These are phyloP conservation scores for Sturnus vulgaris DNA, from an alignment of 2,113 vertebrate genomes.

Conservation along the genomic window DNA sequence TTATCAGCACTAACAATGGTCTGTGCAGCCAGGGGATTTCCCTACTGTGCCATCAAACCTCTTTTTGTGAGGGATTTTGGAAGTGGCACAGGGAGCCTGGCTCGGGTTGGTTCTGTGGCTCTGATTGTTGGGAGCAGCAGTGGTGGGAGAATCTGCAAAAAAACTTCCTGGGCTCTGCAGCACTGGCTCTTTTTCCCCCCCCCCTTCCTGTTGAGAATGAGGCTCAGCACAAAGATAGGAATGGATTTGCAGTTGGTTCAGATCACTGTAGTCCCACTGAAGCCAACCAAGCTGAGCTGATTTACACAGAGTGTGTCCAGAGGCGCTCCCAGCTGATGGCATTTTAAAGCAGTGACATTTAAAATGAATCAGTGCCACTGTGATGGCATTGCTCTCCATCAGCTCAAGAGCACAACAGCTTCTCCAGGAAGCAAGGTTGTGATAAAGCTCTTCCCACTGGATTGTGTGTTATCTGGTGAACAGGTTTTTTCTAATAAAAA, in stretches of 20 bases:
- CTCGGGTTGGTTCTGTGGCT: background rate
- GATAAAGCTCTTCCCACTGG: background rate
- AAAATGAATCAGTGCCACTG: slow-evolving; percentile 13
- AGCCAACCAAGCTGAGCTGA: slow-evolving; percentile 10
- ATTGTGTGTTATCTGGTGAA: background rate
- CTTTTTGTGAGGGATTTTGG: background rate
- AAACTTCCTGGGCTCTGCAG: background rate
- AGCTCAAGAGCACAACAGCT: background rate
- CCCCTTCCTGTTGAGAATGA: background rate
- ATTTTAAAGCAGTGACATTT: slow-evolving; percentile 47
- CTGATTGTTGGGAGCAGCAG: background rate
- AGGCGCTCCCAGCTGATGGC: background rate
- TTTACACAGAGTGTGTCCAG: background rate
- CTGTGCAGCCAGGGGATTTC: background rate
- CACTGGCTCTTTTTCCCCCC: background rate
- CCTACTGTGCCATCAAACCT: background rate
- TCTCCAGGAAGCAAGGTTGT: background rate
- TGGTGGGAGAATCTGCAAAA: background rate
- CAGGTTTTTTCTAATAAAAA: background rate
- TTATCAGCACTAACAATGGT: background rate
- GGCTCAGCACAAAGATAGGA: background rate
- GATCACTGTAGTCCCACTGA: background rate
- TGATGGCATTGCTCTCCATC: background rate
- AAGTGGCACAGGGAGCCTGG: background rate
- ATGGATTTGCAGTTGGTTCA: slow-evolving; percentile 5